Conservation (phyloP, 2,888 invertebrate species). For the Cheilosia urbana region DNA sequence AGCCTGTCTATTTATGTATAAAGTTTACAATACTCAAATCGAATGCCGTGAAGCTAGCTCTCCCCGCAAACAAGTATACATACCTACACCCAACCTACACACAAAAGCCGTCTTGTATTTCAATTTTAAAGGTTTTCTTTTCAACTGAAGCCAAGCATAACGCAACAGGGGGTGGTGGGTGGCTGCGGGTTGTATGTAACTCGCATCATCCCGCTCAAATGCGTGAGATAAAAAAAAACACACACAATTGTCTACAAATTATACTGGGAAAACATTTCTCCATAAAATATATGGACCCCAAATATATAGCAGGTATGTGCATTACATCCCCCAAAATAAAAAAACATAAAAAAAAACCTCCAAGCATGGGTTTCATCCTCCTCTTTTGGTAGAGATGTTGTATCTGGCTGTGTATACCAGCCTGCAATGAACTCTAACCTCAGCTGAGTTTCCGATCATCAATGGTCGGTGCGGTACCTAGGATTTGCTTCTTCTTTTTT, state of each 20-base stretch:
- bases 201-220: slow-evolving; percentile 39
- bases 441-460: slow-evolving; percentile 66
- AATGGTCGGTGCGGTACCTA: slow-evolving; percentile 24
- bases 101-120: slow-evolving; percentile 10
- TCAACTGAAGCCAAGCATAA: slow-evolving; percentile 32
- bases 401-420: slow-evolving; percentile 2
- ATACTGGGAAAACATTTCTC: slow-evolving; percentile 50
- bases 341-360: slow-evolving; percentile 12
- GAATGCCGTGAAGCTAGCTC: slow-evolving; percentile 15
- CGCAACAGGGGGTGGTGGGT: slow-evolving; percentile 52
- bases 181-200: slow-evolving; percentile 38
- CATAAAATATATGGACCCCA: slow-evolving; percentile 36
- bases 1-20: slow-evolving; percentile 12
- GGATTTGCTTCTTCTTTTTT: slow-evolving; percentile 6
- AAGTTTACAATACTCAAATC: slow-evolving; percentile 13
- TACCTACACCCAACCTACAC: background rate
- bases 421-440: slow-evolving; percentile 64
- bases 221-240: slow-evolving; percentile 27
- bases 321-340: slow-evolving; percentile 48
- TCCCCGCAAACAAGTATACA: background rate
- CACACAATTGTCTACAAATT: slow-evolving; percentile 58
- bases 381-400: slow-evolving; percentile 1
- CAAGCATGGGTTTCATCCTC: slow-evolving; percentile 27
- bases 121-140: slow-evolving; percentile 54
- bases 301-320: slow-evolving; percentile 33